Evolutionary conservation across 2,113 vertebrate genomes (phyloP), one percentile per base, ranked within the genome.

Genomic region (Nyctibius bracteatus): DNA sequence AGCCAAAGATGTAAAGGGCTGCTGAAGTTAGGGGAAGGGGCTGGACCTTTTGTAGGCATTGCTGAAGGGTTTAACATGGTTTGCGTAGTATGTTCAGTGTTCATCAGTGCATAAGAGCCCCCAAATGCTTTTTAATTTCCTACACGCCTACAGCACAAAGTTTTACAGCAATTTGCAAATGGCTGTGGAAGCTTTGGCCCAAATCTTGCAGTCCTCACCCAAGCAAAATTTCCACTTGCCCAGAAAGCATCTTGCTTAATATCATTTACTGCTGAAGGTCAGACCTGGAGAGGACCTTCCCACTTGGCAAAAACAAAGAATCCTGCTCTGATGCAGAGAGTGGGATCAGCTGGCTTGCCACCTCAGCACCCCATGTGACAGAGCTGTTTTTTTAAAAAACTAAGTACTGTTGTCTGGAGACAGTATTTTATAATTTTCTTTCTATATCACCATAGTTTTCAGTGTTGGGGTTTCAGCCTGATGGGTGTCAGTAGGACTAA

Each of bases 351-450:
- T 90, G 54, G 8, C 55, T 88, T 4, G 6, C 17, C 25, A 21
- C 28, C 20, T 62, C 71, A 62, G 65, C 30, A 63, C 8, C 18
- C 6, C 0, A 0, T 20, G 10, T 46, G 61, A 23, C 55, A 78
- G n/a, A 41, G 28, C 4, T 54, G 4, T 2, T 55, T 71, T 55
- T 49, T 27, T 1, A 6, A 67, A 31, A 71, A 75, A 35, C 19
- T 25, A 41, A n/a, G 21, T 65, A 43, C 14, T 8, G 14, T 47
- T 92, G 10, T 37, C 17, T 51, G 17, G 18, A 90, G 59, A 37
- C 4, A 35, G 11, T 57, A n/a, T 49, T 88, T 70, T 79, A 27
- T 12, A 19, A 15, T 67, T 51, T 52, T 59, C 8, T 23, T 39
- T 43, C 25, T 47, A 5, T 47, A 39, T 43, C 33, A 47, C 6